Percentiles rank a stretch among this genome's conserved stretches.
Evolutionary conservation across 2,888 invertebrate species (phyloP).

Genomic region (Hartigia nigra): DNA sequence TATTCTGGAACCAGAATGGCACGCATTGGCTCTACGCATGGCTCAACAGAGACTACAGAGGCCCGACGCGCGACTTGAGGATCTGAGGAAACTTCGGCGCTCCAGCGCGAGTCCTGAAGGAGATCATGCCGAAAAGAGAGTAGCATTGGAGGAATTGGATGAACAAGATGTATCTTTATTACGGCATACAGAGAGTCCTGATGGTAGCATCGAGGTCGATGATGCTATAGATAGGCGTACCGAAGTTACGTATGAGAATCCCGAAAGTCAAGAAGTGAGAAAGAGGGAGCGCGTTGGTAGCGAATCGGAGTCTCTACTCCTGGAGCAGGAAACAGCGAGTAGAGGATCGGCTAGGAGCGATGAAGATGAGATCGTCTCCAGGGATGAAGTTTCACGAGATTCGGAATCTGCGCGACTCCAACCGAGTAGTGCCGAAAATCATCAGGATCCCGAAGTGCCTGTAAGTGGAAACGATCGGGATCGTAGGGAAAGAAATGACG

Average conservation of each 20-base stretch:
- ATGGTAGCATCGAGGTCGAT: slow-evolving; percentile 61
- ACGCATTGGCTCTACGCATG: slow-evolving; percentile 59
- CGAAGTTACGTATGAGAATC: not conserved
- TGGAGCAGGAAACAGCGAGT: slow-evolving; percentile 55
- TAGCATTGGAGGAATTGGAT: slow-evolving; percentile 14
- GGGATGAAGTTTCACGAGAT: slow-evolving; percentile 42
- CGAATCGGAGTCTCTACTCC: slow-evolving; percentile 52
- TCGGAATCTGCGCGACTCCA: slow-evolving; percentile 44
- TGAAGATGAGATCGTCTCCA: slow-evolving; percentile 43
- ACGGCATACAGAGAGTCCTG: slow-evolving; percentile 52
- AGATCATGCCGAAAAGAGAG: slow-evolving; percentile 44
- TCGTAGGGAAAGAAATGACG: slow-evolving; percentile 21
- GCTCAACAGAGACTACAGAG: slow-evolving; percentile 62
- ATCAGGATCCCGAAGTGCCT: slow-evolving; percentile 49
- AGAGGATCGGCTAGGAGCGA: slow-evolving; percentile 50
- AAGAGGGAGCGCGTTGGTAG: slow-evolving; percentile 51
- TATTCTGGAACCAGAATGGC: slow-evolving; percentile 62
- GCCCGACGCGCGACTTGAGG: slow-evolving; percentile 57
- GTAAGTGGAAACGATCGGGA: slow-evolving; percentile 10
- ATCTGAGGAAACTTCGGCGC: slow-evolving; percentile 53
- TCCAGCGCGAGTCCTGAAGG: slow-evolving; percentile 55
- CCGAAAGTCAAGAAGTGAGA: slow-evolving; percentile 30
- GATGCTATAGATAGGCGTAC: slow-evolving; percentile 50
- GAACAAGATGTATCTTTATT: slow-evolving; percentile 38
- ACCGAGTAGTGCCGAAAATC: slow-evolving; percentile 53